Evolutionary conservation across 2,113 vertebrate genomes (phyloP).

Genomic region (Osmerus eperlanus): DNA sequence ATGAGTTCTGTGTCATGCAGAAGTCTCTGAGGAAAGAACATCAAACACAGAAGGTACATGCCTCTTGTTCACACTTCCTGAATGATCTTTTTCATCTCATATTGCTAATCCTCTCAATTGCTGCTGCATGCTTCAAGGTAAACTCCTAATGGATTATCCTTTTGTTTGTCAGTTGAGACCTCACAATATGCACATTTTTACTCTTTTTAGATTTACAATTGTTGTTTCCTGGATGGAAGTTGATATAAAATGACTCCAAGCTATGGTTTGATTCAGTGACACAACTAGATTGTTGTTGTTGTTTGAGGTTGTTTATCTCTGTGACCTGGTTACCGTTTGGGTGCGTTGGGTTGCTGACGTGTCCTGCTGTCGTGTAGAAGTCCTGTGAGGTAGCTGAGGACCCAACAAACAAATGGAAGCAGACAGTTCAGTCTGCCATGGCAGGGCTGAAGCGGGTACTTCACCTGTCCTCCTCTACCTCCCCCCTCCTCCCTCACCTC

Average conservation of each 20-base stretch:
- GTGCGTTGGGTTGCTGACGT: slow-evolving; percentile 41
- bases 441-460: slow-evolving; percentile 83
- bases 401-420: slow-evolving; percentile 77
- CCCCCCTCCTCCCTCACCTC: slow-evolving; percentile 32
- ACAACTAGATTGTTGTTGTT: background rate
- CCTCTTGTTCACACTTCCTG: background rate
- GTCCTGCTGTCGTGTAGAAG: slow-evolving; percentile 71
- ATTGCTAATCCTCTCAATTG: background rate
- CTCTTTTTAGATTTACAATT: too few species aligned
- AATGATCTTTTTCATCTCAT: background rate
- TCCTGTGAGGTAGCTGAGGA: slow-evolving; percentile 70
- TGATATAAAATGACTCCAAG: too few species aligned
- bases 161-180: too few species aligned
- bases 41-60: slow-evolving; percentile 80
- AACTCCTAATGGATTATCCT: too few species aligned
- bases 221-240: too few species aligned
- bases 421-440: slow-evolving; percentile 83
- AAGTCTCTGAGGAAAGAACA: slow-evolving; percentile 84
- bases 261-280: background rate
- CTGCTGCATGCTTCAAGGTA: too few species aligned
- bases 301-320: background rate
- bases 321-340: slow-evolving; percentile 2
- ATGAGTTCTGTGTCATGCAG: slow-evolving; percentile 90
- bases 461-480: slow-evolving; percentile 56
- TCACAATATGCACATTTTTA: too few species aligned